Evolutionary conservation across 2,888 invertebrate genomes (phyloP).

Genomic region (Sphinx pinastri): DNA sequence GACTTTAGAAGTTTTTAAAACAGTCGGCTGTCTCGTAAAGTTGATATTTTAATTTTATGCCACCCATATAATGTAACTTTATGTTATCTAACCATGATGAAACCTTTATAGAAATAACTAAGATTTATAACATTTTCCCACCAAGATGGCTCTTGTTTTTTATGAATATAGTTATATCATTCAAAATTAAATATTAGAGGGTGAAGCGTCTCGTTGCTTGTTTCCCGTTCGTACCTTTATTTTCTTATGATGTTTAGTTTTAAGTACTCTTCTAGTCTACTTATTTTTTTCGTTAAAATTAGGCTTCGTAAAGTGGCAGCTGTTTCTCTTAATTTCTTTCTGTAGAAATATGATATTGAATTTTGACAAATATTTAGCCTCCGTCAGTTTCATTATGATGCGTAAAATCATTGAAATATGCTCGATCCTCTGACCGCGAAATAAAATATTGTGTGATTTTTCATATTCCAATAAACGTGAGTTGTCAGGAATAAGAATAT

Average conservation of each 20-base stretch:
- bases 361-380: no score
- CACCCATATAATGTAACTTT: slow-evolving; percentile 70
- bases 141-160: slow-evolving; percentile 1
- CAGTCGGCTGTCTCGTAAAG: slow-evolving; percentile 55
- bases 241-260: neutral
- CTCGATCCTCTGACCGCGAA: no score
- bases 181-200: neutral
- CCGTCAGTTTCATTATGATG: no score
- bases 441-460: no score
- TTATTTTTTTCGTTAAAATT: neutral
- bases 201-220: neutral
- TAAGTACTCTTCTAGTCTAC: neutral
- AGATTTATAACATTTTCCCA: slow-evolving; percentile 46
- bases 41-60: slow-evolving; percentile 74
- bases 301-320: neutral
- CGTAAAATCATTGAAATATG: no score
- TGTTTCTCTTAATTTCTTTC: no score
- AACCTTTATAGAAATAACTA: slow-evolving; percentile 54
- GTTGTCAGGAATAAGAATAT: no score
- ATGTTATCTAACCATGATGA: slow-evolving; percentile 56
- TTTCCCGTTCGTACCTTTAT: neutral
- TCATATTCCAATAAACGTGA: no score
- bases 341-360: no score
- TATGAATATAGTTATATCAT: slow-evolving; percentile 9
- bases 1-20: slow-evolving; percentile 75